Conservation (phyloP, 2,888 invertebrate species). For the Eumacrocentrus americanus region DNA sequence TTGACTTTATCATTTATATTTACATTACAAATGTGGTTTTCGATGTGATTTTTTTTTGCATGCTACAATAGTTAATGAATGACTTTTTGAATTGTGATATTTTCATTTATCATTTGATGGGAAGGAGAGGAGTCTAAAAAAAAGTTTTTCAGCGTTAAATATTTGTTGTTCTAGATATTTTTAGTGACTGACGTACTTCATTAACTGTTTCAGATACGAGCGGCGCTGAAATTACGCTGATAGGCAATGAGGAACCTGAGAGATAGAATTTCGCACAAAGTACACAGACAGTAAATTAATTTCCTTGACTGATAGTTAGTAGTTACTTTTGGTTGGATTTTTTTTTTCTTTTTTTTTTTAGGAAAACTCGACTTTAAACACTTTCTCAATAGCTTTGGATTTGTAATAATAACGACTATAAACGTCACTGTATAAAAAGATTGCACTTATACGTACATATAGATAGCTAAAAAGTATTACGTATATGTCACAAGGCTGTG, state of each 20-base stretch:
- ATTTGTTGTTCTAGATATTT: neutral
- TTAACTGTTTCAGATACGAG: slow-evolving; percentile 47
- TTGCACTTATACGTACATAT: neutral
- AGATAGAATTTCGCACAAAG: slow-evolving; percentile 26
- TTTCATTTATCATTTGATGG: too few relatives aligned
- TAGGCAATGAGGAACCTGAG: slow-evolving; percentile 44
- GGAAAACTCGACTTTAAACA: too few relatives aligned
- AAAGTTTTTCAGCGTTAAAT: neutral
- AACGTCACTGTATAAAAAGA: neutral
- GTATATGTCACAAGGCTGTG: slow-evolving; percentile 5
- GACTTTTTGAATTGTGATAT: too few relatives aligned
- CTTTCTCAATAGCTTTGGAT: neutral
- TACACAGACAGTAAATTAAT: too few relatives aligned
- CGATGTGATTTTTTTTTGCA: slow-evolving; percentile 5
- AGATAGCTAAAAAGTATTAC: slow-evolving; percentile 2
- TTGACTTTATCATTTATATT: neutral
- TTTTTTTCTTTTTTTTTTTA: too few relatives aligned
- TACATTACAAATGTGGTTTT: neutral
- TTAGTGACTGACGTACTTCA: slow-evolving; percentile 8
- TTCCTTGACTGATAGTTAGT: slow-evolving; percentile 15
- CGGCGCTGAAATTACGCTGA: slow-evolving; percentile 44
- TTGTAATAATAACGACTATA: neutral
- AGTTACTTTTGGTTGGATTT: neutral
- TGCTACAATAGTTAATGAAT: neutral
- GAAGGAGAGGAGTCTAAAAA: too few relatives aligned